Conservation (phyloP, 1,140 invertebrate species). For the Neodiprion fabricii region DNA sequence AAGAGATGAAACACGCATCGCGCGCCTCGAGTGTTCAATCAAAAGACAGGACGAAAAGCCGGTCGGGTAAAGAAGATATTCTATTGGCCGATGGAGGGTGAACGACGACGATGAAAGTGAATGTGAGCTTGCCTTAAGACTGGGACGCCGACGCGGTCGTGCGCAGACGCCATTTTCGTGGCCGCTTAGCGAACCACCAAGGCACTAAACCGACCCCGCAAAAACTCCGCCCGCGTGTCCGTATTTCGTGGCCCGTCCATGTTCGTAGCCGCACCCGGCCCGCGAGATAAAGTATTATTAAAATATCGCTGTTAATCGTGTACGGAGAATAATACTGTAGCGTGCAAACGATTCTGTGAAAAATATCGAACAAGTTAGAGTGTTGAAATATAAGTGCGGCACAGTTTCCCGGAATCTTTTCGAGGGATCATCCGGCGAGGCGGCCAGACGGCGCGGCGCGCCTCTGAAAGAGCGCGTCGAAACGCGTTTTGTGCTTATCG, state of each 20-base stretch:
- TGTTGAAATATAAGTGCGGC: constrained; percentile 29
- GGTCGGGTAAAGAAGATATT: not conserved
- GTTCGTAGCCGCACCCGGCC: constrained; percentile 37
- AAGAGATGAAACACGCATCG: no score
- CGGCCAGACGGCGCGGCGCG: constrained; percentile 24
- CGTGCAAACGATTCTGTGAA: constrained; percentile 27
- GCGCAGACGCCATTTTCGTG: not conserved
- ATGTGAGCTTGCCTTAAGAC: not conserved
- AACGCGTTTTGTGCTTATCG: constrained; percentile 19
- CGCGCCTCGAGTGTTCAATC: no score
- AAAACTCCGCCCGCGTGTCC: constrained; percentile 40
- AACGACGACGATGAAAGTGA: not conserved
- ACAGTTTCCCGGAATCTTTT: constrained; percentile 32
- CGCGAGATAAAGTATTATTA: constrained; percentile 23
- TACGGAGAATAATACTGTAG: not conserved
- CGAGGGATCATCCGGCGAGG: constrained; percentile 17
- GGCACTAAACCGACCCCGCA: constrained; percentile 16
- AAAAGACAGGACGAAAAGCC: no score
- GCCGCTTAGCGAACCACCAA: not conserved
- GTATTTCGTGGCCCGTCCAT: constrained; percentile 35
- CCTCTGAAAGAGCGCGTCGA: constrained; percentile 29
- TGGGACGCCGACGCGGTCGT: not conserved
- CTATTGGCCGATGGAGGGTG: not conserved
- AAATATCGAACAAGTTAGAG: constrained; percentile 17
- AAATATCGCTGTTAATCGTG: constrained; percentile 20